Evolutionary conservation across 1,140 invertebrate genomes (phyloP).

Genomic region (Lutraria rhynchaena): DNA sequence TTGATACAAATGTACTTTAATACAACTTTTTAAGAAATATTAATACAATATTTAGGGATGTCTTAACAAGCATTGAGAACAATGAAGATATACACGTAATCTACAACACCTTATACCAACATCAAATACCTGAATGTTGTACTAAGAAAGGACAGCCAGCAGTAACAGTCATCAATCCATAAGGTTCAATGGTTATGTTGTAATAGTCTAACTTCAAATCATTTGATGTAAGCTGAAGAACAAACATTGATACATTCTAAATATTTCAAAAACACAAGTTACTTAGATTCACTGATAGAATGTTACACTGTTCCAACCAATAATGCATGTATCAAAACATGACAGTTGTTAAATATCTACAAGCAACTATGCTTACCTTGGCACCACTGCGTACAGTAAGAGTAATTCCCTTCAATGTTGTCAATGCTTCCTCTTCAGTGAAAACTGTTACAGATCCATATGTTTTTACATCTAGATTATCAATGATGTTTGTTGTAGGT

Average conservation of each 20-base stretch:
- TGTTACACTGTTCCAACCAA: no score
- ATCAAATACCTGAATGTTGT: constrained; percentile 60
- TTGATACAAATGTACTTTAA: no score
- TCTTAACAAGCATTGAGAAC: not conserved
- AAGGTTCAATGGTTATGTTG: constrained; percentile 74
- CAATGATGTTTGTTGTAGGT: constrained; percentile 41
- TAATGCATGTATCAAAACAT: no score
- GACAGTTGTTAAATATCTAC: no score
- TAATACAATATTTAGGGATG: not conserved
- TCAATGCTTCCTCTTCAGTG: constrained; percentile 65
- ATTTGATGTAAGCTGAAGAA: constrained; percentile 70
- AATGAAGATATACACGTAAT: no score
- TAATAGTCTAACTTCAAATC: constrained; percentile 70
- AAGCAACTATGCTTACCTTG: constrained; percentile 66
- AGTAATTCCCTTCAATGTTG: constrained; percentile 66
- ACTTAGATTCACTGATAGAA: no score
- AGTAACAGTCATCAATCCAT: constrained; percentile 66
- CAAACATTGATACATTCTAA: not conserved
- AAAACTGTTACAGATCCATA: constrained; percentile 68
- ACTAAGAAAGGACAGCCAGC: constrained; percentile 65
- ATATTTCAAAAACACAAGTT: no score
- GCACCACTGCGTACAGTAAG: constrained; percentile 72
- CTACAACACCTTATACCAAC: no score
- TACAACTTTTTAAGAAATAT: no score
- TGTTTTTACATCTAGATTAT: constrained; percentile 71